Evolutionary conservation across 92 coral and sea anemone species (phyloP).

Genomic region (Umimayanthus kanabou): DNA sequence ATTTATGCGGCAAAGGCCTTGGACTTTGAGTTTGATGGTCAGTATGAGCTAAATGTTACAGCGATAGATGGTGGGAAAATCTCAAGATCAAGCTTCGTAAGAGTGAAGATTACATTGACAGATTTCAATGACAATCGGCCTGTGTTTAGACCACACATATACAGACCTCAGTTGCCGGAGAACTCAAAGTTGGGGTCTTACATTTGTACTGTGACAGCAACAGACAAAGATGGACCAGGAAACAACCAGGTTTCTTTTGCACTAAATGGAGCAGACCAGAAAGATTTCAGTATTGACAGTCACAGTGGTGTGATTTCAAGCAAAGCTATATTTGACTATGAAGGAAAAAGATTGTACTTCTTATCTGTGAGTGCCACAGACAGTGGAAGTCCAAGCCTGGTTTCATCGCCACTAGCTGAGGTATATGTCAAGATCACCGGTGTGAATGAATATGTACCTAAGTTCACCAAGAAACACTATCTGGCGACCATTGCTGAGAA

Average conservation of each 20-base stretch:
- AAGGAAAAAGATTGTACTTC: constrained; percentile 52
- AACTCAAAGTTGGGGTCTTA: constrained; percentile 69
- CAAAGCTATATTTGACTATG: constrained; percentile 78
- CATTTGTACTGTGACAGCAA: constrained; percentile 74
- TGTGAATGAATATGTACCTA: constrained; percentile 80
- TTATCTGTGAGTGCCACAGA: constrained; percentile 83
- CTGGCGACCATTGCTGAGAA: constrained; percentile 84
- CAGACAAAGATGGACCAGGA: constrained; percentile 74
- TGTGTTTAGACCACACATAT: constrained; percentile 63
- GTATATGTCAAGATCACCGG: constrained; percentile 74
- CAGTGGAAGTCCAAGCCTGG: constrained; percentile 69
- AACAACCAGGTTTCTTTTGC: constrained; percentile 58
- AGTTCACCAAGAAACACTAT: constrained; percentile 65
- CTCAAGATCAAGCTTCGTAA: constrained; percentile 60
- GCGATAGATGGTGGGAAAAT: constrained; percentile 82
- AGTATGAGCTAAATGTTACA: constrained; percentile 59
- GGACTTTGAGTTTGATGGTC: constrained; percentile 68
- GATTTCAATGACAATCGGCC: constrained; percentile 93
- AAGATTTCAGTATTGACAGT: constrained; percentile 64
- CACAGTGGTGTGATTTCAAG: constrained; percentile 72
- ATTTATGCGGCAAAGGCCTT: constrained; percentile 68
- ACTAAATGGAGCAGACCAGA: constrained; percentile 49
- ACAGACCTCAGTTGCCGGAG: constrained; percentile 71
- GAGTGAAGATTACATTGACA: constrained; percentile 67
- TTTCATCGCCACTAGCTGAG: constrained; percentile 65